phyloP scores from a whole-genome alignment of 2,888 invertebrate genomes.

The Melanophora roralis region DNA sequence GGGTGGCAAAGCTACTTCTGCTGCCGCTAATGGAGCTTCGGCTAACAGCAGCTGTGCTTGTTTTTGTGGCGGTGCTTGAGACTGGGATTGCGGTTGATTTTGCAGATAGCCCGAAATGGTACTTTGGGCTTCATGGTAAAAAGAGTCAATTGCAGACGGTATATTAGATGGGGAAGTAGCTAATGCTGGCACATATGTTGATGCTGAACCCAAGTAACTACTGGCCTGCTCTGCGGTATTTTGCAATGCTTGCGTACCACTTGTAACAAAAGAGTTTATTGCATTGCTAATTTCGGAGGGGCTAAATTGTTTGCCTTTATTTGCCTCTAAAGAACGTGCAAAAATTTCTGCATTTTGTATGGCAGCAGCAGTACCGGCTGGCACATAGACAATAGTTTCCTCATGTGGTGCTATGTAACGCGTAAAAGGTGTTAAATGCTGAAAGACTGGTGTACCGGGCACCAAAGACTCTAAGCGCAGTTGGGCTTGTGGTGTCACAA shows the following conservation, averaged over 20 bases:
- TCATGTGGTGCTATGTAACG: constrained; percentile 73
- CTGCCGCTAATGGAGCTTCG: constrained; percentile 9
- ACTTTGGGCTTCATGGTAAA: constrained; percentile 18
- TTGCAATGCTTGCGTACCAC: constrained; percentile 11
- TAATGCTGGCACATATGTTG: constrained; percentile 9
- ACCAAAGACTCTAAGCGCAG: constrained; percentile 73
- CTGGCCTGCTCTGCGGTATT: background rate
- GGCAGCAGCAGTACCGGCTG: constrained; percentile 67
- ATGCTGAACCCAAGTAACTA: background rate
- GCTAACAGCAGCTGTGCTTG: constrained; percentile 5
- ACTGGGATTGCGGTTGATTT: background rate
- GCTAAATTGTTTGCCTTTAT: constrained; percentile 22
- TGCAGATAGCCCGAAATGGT: constrained; percentile 6
- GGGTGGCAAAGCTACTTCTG: constrained; percentile 3
- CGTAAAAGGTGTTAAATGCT: constrained; percentile 73
- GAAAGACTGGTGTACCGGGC: constrained; percentile 64
- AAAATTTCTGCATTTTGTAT: constrained; percentile 43
- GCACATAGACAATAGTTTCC: constrained; percentile 74
- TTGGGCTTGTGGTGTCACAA: constrained; percentile 76
- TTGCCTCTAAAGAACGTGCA: constrained; percentile 28
- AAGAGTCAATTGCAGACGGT: constrained; percentile 1
- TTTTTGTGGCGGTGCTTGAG: background rate
- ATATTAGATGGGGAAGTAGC: background rate
- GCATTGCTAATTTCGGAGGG: background rate
- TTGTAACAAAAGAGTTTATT: background rate